Evolutionary conservation across 1,140 invertebrate species (phyloP), one percentile per base, ranked within the genome.

Genomic region (Drosophila bifasciata): DNA sequence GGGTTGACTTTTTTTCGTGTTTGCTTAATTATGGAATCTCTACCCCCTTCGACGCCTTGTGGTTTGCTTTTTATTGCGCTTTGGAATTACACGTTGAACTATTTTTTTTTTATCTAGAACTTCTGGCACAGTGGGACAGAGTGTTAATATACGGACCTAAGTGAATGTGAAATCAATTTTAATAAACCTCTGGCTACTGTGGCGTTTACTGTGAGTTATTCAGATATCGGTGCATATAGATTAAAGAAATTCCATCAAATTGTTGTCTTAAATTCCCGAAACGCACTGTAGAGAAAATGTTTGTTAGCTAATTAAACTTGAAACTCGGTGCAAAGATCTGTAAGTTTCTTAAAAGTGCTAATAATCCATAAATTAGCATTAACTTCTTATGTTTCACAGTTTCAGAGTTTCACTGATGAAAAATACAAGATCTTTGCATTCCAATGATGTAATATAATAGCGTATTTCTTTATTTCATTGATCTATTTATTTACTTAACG

Each of bases 51-150:
- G 55, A 19, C 45, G 36, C 19, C 40, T 60, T 51, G 57, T 40
- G 68, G 43, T 58, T 63, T 19, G 15, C 16, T 52, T 71, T 81
- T 71, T 67, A 83, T 84, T 83, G 64, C 75, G 70, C 76, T 66
- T 79, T 50, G 62, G 49, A 76, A 76, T 75, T 84, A 71, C 32
- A 36, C 79, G 45, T 71, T 53, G 40, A 75, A 56, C 40, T 48
- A 56, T 64, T 60, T 64, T 48, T 44, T 32, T 61, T 74, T 79
- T 78, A 51, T 56, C 55, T 68, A 19, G 23, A 48, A 32, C n/a
- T 41, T 56, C 32, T 36, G 1, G 32, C 32, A 36, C 66, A 56
- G 43, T 46, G 62, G 50, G 43, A 23, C 44, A 2, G 32, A 58
- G 7, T 8, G 25, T 25, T 25, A 7, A 25, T 21, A 21, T 21